Base-by-base conservation (phyloP, 2,888 invertebrate genomes). In the Ormyrus nitidulus region DNA sequence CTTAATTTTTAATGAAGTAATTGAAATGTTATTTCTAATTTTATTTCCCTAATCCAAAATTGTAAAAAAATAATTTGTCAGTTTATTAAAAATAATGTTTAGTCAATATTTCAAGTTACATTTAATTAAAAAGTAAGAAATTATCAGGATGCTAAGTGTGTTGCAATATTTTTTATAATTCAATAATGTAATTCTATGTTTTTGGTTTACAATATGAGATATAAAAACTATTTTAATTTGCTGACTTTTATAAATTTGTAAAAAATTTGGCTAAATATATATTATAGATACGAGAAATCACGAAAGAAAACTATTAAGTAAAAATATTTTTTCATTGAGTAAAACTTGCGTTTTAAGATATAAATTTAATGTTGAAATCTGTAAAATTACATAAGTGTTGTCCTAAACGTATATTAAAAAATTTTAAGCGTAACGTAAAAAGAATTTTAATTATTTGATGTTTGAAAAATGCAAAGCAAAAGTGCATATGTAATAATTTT, bases 321-420 rank as follows among this genome's bases (percentile, higher is more conserved):
- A 71, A 34, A 34, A 71, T 49, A 71, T 71, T 71, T 71, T 71
- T 51, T 61, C 59, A 71, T 69, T 58, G n/a, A 34, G n/a, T 71
- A 54, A 49, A 19, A 58, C 46, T 69, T 56, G 10, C 6, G 34
- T 11, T 69, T 44, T n/a, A 11, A 56, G 8, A 11, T 68, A 54
- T 53, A 58, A 70, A 34, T 2, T 58, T 46, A 46, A 10, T 5
- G 44, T 70, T 69, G 58, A 68, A 54, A 54, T 34, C 51, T 68
- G 44, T 46, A 11, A 62, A 62, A 44, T 13, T 62, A 62, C 10
- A 59, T 19, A 19, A 19, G 34, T 19, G 7, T 46, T 62, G 44
- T 62, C 34, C 7, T 62, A 62, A 46, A 46, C 46, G 10, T 13
- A 62, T 10, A 62, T 46, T 13, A 44, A 62, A 8, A 46, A 49